phyloP scores from a whole-genome alignment of 2,113 vertebrate genomes.

The Rhombomys opimus region DNA sequence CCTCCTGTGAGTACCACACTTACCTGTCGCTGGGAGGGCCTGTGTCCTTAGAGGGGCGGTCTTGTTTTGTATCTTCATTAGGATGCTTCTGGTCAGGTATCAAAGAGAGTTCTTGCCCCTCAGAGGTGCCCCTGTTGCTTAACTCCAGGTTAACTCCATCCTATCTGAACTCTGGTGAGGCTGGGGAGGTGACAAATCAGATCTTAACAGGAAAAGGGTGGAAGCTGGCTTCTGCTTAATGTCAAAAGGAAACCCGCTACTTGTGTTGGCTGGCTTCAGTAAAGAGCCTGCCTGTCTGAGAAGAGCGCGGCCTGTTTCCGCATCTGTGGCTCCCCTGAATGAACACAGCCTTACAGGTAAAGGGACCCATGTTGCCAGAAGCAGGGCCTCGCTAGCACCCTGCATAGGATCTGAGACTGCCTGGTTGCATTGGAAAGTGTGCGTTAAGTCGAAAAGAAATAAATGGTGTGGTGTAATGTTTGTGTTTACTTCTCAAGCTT shows the following conservation, averaged over 20 bases:
- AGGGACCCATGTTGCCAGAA: not conserved
- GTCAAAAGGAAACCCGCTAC: conserved; percentile 14
- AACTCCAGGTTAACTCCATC: not conserved
- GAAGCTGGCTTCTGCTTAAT: not conserved
- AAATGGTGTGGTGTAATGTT: not conserved
- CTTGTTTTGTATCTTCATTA: not conserved
- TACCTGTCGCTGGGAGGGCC: not conserved
- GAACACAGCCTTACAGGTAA: not conserved
- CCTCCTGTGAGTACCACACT: not conserved
- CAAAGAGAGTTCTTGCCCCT: not conserved
- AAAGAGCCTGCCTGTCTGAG: not conserved
- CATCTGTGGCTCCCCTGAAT: not conserved
- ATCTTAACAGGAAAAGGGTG: not conserved
- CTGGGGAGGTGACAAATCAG: not conserved
- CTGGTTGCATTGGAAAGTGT: conserved; percentile 2
- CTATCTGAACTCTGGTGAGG: not conserved
- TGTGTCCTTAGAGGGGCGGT: not conserved
- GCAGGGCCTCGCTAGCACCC: not conserved
- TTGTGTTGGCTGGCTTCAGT: not conserved
- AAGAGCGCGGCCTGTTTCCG: not conserved
- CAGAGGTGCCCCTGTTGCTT: not conserved
- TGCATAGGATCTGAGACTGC: not conserved
- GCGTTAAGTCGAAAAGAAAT: not conserved
- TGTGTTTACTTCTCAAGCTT: conserved; percentile 24
- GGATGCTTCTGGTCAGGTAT: not conserved